Base-by-base conservation (phyloP, 2,888 invertebrate species). In the Drosophila mulleri region DNA sequence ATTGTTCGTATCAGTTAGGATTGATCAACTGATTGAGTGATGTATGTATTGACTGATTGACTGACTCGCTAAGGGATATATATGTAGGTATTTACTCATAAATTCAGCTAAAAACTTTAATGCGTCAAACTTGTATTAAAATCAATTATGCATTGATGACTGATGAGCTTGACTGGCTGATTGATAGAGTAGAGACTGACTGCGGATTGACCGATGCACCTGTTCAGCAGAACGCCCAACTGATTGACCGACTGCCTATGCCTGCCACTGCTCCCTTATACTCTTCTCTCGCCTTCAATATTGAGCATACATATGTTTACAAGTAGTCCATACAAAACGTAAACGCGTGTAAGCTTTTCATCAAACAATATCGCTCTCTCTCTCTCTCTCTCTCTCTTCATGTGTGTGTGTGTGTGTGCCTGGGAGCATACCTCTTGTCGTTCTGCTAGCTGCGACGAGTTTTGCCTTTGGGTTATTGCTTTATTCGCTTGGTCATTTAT, bases 401-500 rank as follows among this genome's bases (percentile, higher is more conserved):
- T 5, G 8, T 14, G 16, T 20, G 32, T 12, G 26, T 11, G 41
- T 45, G 7, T 5, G 26, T 26, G 26, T 4, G 35, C 44, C 32
- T 44, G 20, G 18, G 26, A 23, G 29, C 18, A 32, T 35, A 16
- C n/a, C 12, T 26, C 42, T 29, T 32, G 56, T 20, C 18, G 42
- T 29, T 20, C 6, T 18, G 32, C 9, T 32, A 16, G 41, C 54
- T 50, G 29, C 23, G 42, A 16, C 42, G 61, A 12, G 18, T 45
- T 26, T 37, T 45, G 59, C 50, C 35, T 53, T 64, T 68, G 69
- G 37, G 42, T 56, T 67, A 71, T 63, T 71, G 61, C 52, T 50
- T 77, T 64, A 59, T 68, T 59, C 64, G 60, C 60, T 57, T 47
- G 61, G 35, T 45, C 50, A 50, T 50, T 50, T 39, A 59, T 69